Evolutionary conservation across 1,140 invertebrate genomes (phyloP).

Genomic region (Micrasema longulum): DNA sequence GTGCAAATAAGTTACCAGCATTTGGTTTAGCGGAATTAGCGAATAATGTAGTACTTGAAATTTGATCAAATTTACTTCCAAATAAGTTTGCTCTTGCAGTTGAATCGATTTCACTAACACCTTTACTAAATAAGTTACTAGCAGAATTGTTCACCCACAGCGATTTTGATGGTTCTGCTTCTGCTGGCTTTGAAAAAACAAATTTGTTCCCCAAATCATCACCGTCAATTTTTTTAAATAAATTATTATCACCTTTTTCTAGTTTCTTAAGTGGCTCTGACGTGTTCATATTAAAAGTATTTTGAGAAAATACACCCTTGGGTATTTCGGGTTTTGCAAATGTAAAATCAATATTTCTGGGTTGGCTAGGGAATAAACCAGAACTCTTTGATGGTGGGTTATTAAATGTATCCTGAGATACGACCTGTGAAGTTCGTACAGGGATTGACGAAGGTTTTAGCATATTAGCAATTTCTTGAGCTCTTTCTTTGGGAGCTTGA

Average conservation of each 20-base stretch:
- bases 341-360: conserved; percentile 43
- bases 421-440: conserved; percentile 52
- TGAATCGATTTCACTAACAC: neutral
- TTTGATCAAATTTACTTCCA: conserved; percentile 40
- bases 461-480: conserved; percentile 60
- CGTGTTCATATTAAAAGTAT: conserved; percentile 9
- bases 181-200: conserved; percentile 48
- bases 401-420: conserved; percentile 37
- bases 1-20: conserved; percentile 1
- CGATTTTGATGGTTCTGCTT: conserved; percentile 8
- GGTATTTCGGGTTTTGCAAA: conserved; percentile 49
- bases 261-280: conserved; percentile 22
- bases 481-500: conserved; percentile 61
- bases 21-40: neutral
- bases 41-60: neutral
- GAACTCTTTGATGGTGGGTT: conserved; percentile 46
- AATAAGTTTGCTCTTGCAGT: conserved; percentile 14
- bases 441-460: conserved; percentile 56
- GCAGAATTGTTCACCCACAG: conserved; percentile 33
- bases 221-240: conserved; percentile 30
- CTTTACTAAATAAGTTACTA: conserved; percentile 58
- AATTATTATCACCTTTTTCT: neutral
- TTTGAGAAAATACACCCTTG: conserved; percentile 33
- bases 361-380: conserved; percentile 53
- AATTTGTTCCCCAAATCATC: conserved; percentile 39